Conservation (phyloP, 1,140 invertebrate genomes). For the Apocrypta bakeri region DNA sequence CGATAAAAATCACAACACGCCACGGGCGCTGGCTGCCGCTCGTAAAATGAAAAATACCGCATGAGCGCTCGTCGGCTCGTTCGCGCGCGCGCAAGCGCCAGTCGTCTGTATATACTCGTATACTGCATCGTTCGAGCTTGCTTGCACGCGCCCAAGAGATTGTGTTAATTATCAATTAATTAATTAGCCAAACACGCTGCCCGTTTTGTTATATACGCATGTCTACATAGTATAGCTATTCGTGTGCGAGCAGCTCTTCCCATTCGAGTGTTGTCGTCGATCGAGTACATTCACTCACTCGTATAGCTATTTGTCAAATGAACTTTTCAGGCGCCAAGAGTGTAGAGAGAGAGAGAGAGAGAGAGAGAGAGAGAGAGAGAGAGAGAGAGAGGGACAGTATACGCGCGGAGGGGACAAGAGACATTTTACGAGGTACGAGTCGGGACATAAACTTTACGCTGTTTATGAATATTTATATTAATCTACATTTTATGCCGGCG, state of each 20-base stretch:
- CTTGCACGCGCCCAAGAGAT: constrained; percentile 50
- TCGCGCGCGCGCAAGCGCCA: constrained; percentile 31
- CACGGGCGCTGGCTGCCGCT: constrained; percentile 59
- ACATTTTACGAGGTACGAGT: constrained; percentile 66
- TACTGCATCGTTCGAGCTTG: background rate
- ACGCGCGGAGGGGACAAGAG: constrained; percentile 49
- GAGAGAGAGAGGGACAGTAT: constrained; percentile 7
- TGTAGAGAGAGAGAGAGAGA: background rate
- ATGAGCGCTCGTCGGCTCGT: constrained; percentile 42
- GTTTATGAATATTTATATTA: constrained; percentile 73
- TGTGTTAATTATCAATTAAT: constrained; percentile 67
- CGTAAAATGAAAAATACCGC: constrained; percentile 72
- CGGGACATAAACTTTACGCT: constrained; percentile 67
- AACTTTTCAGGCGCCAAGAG: constrained; percentile 7
- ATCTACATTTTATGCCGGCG: constrained; percentile 68
- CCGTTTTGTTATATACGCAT: background rate
- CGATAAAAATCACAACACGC: constrained; percentile 75
- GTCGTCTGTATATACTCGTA: background rate
- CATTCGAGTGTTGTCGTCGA: background rate
- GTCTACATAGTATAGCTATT: background rate
- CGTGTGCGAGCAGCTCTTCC: background rate
- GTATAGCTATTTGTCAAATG: background rate
- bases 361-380: background rate
- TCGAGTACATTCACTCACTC: background rate
- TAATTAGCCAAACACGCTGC: constrained; percentile 57